phyloP scores from a whole-genome alignment of 2,888 invertebrate species.

The Acleris sparsana region DNA sequence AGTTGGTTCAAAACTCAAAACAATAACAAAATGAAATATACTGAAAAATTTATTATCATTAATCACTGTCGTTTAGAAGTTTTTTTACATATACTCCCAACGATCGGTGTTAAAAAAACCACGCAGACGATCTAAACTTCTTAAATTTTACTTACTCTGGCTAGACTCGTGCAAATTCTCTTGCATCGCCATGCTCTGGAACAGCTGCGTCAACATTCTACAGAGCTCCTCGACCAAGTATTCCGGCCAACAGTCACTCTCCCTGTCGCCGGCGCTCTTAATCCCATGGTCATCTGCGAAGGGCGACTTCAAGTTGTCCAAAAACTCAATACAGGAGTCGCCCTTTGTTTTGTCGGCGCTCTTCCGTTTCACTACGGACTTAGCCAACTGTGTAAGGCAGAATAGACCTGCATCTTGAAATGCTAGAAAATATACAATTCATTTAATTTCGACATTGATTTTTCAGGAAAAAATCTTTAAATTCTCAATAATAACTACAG shows the following conservation, averaged over 20 bases:
- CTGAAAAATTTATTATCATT: too few relatives aligned
- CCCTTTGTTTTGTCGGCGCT: conserved; percentile 55
- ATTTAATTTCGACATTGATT: too few relatives aligned
- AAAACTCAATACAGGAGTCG: conserved; percentile 52
- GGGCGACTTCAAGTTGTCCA: conserved; percentile 61
- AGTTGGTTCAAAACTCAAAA: too few relatives aligned
- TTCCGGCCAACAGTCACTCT: conserved; percentile 66
- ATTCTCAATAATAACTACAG: too few relatives aligned
- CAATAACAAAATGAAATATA: too few relatives aligned
- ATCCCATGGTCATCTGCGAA: conserved; percentile 37
- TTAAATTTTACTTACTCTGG: conserved; percentile 57
- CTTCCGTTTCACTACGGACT: conserved; percentile 55
- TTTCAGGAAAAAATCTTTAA: too few relatives aligned
- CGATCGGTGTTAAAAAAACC: too few relatives aligned
- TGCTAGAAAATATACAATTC: conserved; percentile 53
- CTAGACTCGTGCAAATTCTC: conserved; percentile 54
- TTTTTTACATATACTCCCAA: too few relatives aligned
- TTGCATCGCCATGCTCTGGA: conserved; percentile 55
- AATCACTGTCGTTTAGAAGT: too few relatives aligned
- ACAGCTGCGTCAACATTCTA: conserved; percentile 59
- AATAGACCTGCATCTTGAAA: conserved; percentile 63
- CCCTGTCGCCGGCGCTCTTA: conserved; percentile 50
- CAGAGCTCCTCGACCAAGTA: conserved; percentile 67
- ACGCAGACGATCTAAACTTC: neutral
- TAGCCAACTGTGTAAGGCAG: conserved; percentile 62